Base-by-base conservation (phyloP, 2,888 invertebrate genomes). In the Monopis laevigella region DNA sequence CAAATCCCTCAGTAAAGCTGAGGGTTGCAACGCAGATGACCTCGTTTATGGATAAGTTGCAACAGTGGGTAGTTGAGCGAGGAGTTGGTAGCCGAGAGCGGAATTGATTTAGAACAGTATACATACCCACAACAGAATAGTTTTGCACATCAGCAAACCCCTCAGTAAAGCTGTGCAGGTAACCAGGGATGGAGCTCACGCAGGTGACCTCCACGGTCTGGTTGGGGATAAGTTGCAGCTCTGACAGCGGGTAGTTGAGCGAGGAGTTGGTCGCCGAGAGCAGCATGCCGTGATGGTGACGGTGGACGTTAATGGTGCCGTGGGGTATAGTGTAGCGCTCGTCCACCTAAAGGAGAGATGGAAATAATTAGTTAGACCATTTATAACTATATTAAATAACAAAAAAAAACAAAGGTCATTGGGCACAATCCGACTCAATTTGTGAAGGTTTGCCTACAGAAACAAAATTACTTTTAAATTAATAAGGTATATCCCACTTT, bases 131-230 rank as follows among this genome's bases (percentile, higher is more conserved):
- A 39, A 89, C 86, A 14, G 88, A 88, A 55, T 84, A 84, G 45
- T 86, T 88, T 62, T 87, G 86, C 34, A 87, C 80, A 63, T 92
- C 91, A 35, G 90, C 90, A 53, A 88, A 92, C 32, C 86, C 84
- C 49, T 87, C 88, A 21, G 83, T 84, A 38, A 84, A 70, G 41
- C 83, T 86, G 10, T 36, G 19, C 2, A 88, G 84, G 51, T 88
- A 88, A 52, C 87, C 86, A 0, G 92, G 92, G 56, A 92, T 92
- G 42, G 92, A 91, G 51, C 90, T 85, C 49, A 89, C 73, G 58
- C 92, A 92, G 47, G 88, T 89, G 54, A 92, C 84, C 52, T 88
- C 85, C 49, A 91, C 81, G 29, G 86, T 84, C 42, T 89, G 88
- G 60, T 89, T 88, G 39, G 84, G 86, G 38, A 84, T 85, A 45